These are phyloP conservation scores for Brotula barbata DNA, from an alignment of 2,797 vertebrate species.

Conservation along the genomic window DNA sequence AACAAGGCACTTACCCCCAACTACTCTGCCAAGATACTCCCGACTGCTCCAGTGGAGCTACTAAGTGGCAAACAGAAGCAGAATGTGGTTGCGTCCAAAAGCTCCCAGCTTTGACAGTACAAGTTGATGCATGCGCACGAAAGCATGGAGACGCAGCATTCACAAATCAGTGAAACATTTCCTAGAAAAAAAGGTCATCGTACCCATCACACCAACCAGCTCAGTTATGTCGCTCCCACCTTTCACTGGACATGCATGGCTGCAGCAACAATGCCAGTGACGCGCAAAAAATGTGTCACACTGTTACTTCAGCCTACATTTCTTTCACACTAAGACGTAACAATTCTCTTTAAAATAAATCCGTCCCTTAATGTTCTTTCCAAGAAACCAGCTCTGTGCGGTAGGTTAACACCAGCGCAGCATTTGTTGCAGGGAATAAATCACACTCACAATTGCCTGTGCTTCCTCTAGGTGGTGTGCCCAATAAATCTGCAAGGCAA, in stretches of 20 bases:
- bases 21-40: background rate
- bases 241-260: too few relatives aligned
- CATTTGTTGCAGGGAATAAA: constrained; percentile 60
- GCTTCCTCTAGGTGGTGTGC: constrained; percentile 61
- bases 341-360: constrained; percentile 28
- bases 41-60: background rate
- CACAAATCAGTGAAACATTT: constrained; percentile 7
- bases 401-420: constrained; percentile 27
- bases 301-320: constrained; percentile 8
- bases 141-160: background rate
- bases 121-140: background rate
- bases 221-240: too few relatives aligned
- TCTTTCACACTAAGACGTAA: constrained; percentile 20
- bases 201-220: constrained; percentile 25
- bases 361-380: constrained; percentile 34
- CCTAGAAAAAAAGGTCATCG: background rate
- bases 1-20: background rate
- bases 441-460: constrained; percentile 68
- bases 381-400: constrained; percentile 23
- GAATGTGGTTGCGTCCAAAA: background rate
- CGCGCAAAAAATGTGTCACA: constrained; percentile 32
- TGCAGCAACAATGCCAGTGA: constrained; percentile 5
- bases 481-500: constrained; percentile 66
- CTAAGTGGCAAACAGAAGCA: background rate
- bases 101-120: background rate